Percentiles rank a stretch among this genome's conserved stretches.
Conservation (phyloP, 2,888 invertebrate species). For the Eupithecia subfuscata region DNA sequence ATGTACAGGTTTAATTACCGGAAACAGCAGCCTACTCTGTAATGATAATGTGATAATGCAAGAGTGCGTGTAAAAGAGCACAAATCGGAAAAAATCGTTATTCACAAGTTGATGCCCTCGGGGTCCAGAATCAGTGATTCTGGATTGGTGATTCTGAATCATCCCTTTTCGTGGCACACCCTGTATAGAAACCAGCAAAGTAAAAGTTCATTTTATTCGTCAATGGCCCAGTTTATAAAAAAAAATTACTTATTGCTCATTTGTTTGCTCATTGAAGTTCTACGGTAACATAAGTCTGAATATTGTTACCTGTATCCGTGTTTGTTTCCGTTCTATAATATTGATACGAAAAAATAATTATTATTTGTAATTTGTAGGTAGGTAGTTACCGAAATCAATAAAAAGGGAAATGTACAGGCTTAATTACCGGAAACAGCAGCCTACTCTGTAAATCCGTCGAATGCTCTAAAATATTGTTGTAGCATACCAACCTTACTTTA, state of each 20-base stretch:
- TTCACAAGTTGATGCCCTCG: too few relatives aligned
- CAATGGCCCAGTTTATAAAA: background rate
- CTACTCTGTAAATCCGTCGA: constrained; percentile 21
- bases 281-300: background rate
- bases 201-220: background rate
- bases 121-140: too few relatives aligned
- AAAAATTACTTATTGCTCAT: background rate
- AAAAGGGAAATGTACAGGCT: background rate
- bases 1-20: constrained; percentile 13
- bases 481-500: background rate
- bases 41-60: too few relatives aligned
- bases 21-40: constrained; percentile 26
- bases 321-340: background rate
- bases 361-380: background rate
- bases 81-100: too few relatives aligned
- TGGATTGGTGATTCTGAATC: too few relatives aligned
- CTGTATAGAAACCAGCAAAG: background rate
- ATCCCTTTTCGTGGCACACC: too few relatives aligned
- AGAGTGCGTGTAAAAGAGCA: too few relatives aligned
- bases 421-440: constrained; percentile 29
- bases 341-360: background rate
- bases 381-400: background rate
- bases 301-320: background rate
- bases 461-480: background rate
- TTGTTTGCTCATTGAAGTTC: background rate